Conservation (phyloP, 2,888 invertebrate genomes). For the Cotesia congregata region DNA sequence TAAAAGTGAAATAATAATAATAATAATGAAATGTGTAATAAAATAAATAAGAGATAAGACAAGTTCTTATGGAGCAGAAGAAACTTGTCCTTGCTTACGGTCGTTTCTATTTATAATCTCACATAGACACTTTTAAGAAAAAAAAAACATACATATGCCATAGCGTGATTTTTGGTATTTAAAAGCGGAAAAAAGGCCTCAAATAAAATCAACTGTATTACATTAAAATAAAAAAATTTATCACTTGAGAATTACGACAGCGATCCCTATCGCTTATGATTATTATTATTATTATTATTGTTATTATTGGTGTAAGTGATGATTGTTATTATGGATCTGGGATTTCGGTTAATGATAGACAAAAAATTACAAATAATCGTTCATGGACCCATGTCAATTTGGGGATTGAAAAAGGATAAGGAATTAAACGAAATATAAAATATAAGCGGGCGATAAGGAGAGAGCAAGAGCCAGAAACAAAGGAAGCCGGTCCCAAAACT, state of each 20-base stretch:
- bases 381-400: conserved; percentile 11
- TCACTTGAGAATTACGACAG: background rate
- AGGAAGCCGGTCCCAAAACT: conserved; percentile 15
- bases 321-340: background rate
- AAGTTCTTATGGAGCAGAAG: conserved; percentile 15
- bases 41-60: conserved; percentile 11
- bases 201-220: background rate
- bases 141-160: background rate
- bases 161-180: background rate
- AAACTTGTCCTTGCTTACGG: conserved; percentile 29
- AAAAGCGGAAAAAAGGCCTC: background rate
- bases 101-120: conserved; percentile 19
- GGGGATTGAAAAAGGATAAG: background rate
- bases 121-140: background rate
- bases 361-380: background rate
- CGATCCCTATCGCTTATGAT: background rate
- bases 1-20: background rate
- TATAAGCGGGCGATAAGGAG: conserved; percentile 43
- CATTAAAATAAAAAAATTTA: background rate
- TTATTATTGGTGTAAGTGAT: background rate
- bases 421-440: conserved; percentile 11
- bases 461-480: conserved; percentile 24
- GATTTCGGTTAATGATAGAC: background rate
- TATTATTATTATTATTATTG: background rate
- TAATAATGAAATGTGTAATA: background rate